A percentile compares a stretch with the other conserved stretches of the same genome.
These are phyloP conservation scores for Platorchestia sp. DNA, from an alignment of 1,140 invertebrate species.

Conservation along the genomic window DNA sequence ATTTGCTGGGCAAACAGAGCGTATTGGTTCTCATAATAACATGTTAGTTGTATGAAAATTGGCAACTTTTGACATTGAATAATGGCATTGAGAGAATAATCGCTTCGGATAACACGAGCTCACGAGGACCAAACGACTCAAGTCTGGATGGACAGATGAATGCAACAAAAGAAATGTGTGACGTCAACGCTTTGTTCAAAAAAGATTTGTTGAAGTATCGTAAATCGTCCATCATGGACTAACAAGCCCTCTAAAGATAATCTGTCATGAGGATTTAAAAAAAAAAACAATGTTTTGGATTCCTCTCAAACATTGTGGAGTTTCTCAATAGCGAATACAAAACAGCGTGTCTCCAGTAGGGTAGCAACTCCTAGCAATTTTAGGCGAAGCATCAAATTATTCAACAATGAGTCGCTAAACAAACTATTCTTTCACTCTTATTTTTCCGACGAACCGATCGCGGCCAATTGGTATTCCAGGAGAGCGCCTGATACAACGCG, in stretches of 20 bases:
- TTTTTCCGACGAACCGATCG: background rate
- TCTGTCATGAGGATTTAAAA: background rate
- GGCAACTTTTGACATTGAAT: background rate
- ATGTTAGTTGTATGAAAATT: background rate
- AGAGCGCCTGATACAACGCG: background rate
- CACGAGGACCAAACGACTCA: background rate
- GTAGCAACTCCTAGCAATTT: background rate
- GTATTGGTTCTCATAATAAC: background rate
- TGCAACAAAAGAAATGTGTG: background rate
- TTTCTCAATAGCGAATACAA: background rate
- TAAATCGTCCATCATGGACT: background rate
- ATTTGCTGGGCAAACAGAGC: background rate
- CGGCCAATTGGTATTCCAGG: background rate
- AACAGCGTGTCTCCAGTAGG: background rate
- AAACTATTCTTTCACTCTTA: background rate
- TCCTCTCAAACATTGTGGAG: background rate
- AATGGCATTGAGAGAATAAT: background rate
- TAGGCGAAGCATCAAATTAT: background rate
- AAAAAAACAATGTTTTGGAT: background rate
- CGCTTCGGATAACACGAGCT: background rate
- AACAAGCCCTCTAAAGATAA: background rate
- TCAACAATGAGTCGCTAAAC: background rate
- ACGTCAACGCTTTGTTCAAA: background rate
- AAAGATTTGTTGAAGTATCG: background rate
- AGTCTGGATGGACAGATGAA: background rate